Conservation (phyloP, 2,888 invertebrate genomes). For the Drosophila robusta region DNA sequence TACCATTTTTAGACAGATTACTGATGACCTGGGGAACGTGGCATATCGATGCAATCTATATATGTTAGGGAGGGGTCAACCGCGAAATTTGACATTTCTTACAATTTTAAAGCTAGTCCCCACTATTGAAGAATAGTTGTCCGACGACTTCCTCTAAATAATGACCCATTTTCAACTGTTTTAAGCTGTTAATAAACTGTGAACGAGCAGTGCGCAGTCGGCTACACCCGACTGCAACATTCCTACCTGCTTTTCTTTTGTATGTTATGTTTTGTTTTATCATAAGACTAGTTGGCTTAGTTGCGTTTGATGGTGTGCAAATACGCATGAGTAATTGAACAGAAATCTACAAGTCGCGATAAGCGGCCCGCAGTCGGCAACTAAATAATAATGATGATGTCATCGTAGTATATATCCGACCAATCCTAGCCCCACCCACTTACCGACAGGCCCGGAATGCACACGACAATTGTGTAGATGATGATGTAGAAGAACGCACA, state of each 20-base stretch:
- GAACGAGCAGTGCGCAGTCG: no score
- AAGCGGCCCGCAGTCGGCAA: conserved; percentile 33
- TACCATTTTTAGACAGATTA: no score
- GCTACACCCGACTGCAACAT: no score
- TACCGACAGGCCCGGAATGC: conserved; percentile 89
- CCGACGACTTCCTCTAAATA: no score
- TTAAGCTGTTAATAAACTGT: no score
- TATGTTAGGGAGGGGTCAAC: no score
- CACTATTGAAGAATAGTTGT: no score
- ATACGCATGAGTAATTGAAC: conserved; percentile 47
- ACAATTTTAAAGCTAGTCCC: no score
- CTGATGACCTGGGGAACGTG: no score
- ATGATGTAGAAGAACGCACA: conserved; percentile 90
- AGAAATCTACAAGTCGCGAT: conserved; percentile 41
- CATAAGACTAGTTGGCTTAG: conserved; percentile 24
- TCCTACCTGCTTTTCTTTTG: neutral
- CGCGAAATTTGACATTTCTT: no score
- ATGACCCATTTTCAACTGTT: no score
- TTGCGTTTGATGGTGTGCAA: conserved; percentile 20
- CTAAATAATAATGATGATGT: conserved; percentile 38
- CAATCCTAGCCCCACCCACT: conserved; percentile 81
- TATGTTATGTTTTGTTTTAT: conserved; percentile 18
- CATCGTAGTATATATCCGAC: conserved; percentile 12
- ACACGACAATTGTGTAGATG: conserved; percentile 89
- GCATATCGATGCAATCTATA: no score